Evolutionary conservation across 2,797 vertebrate genomes (phyloP).

Genomic region (Onychomys torridus): DNA sequence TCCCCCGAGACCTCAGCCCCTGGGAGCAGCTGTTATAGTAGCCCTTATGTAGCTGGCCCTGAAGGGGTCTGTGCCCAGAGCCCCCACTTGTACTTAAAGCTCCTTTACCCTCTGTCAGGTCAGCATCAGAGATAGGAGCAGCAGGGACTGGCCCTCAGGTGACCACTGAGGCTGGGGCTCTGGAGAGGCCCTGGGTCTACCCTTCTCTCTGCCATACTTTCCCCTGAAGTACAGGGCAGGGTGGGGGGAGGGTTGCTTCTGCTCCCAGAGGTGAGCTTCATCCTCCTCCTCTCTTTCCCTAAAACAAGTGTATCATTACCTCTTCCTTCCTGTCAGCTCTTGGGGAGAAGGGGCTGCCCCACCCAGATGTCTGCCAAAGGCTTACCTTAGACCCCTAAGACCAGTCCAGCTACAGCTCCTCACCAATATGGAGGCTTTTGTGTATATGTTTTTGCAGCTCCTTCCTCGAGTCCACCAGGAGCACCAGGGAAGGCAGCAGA

Average conservation of each 20-base stretch:
- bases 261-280: background rate
- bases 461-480: background rate
- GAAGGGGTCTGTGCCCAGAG: background rate
- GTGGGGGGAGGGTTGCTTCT: fast-evolving
- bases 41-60: background rate
- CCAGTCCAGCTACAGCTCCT: background rate
- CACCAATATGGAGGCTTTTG: fast-evolving
- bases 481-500: background rate
- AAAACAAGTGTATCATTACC: too few relatives aligned
- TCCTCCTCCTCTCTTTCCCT: too few relatives aligned
- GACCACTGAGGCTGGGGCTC: background rate
- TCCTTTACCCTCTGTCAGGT: background rate
- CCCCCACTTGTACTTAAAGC: background rate
- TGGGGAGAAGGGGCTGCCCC: background rate
- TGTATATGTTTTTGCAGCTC: background rate
- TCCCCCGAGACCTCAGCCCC: background rate
- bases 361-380: background rate
- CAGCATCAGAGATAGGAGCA: background rate
- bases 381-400: background rate
- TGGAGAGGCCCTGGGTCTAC: background rate
- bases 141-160: background rate
- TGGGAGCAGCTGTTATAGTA: background rate
- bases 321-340: background rate
- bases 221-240: background rate
- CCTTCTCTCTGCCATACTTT: too few relatives aligned